Evolutionary conservation across 2,888 invertebrate species (phyloP).

Genomic region (Megamerina dolium): DNA sequence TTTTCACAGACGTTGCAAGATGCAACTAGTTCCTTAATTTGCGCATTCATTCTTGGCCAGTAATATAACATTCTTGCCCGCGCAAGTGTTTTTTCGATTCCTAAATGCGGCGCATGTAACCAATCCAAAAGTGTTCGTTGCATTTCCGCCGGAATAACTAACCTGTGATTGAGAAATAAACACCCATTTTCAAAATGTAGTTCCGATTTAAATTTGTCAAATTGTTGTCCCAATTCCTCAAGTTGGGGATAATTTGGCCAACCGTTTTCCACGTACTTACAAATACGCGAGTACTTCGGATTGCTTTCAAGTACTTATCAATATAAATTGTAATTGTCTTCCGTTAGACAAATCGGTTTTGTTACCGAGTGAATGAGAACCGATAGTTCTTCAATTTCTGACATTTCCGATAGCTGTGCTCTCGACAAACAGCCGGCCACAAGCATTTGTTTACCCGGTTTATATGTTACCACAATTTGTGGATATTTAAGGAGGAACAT

Average conservation of each 20-base stretch:
- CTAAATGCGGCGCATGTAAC: slow-evolving; percentile 13
- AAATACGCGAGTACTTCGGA: not conserved
- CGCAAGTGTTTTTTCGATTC: slow-evolving; percentile 12
- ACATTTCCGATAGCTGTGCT: slow-evolving; percentile 17
- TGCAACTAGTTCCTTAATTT: slow-evolving; percentile 8
- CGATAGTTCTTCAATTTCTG: slow-evolving; percentile 3
- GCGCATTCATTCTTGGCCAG: slow-evolving; percentile 13
- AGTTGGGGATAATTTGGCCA: slow-evolving; percentile 5
- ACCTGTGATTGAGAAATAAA: slow-evolving; percentile 11
- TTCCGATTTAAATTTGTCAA: slow-evolving; percentile 11
- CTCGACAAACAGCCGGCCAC: slow-evolving; percentile 21
- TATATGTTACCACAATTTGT: too few species aligned
- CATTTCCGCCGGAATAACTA: slow-evolving; percentile 10
- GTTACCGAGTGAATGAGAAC: slow-evolving; percentile 6
- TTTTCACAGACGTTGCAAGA: slow-evolving; percentile 15
- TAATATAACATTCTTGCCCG: slow-evolving; percentile 9
- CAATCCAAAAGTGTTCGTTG: slow-evolving; percentile 3
- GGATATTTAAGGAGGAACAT: slow-evolving; percentile 31
- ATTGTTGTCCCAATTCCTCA: slow-evolving; percentile 6
- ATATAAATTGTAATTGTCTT: slow-evolving; percentile 15
- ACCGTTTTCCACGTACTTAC: slow-evolving; percentile 2
- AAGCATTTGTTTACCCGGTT: slow-evolving; percentile 23
- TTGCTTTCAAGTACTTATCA: not conserved
- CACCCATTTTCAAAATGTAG: slow-evolving; percentile 16
- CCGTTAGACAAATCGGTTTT: slow-evolving; percentile 13